Conservation (phyloP, 2,888 invertebrate species). For the Clanis bilineata region DNA sequence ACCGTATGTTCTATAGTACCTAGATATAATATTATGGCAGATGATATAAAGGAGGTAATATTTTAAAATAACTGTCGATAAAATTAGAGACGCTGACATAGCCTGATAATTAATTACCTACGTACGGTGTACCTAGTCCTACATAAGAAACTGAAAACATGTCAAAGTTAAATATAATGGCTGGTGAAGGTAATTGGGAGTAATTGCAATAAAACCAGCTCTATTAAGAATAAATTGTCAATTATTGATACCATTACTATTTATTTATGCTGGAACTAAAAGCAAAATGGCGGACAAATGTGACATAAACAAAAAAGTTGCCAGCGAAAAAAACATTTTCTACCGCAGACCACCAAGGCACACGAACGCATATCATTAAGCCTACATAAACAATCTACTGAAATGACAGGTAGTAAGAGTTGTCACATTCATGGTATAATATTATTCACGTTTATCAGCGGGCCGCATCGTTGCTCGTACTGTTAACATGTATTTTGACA, state of each 20-base stretch:
- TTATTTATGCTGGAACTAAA: not conserved
- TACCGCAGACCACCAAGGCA: conserved; percentile 70
- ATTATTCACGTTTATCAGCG: conserved; percentile 58
- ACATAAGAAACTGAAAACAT: not conserved
- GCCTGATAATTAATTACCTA: no score
- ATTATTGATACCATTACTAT: not conserved
- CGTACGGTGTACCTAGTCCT: no score
- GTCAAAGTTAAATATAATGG: not conserved
- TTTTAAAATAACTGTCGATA: no score
- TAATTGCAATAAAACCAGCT: not conserved
- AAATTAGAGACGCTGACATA: no score
- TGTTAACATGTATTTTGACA: conserved; percentile 82
- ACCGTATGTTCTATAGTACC: no score
- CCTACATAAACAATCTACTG: conserved; percentile 72
- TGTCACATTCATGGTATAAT: conserved; percentile 64
- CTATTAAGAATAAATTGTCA: not conserved
- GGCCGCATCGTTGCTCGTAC: conserved; percentile 56
- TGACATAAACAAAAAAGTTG: not conserved
- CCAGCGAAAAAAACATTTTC: not conserved
- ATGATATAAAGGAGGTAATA: no score
- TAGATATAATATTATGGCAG: no score
- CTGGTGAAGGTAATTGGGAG: no score
- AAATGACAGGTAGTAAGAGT: conserved; percentile 74
- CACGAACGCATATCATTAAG: conserved; percentile 77
- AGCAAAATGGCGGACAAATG: conserved; percentile 5